Percentiles rank a stretch among this genome's conserved stretches.
These are phyloP conservation scores for Carassius carassius DNA, from an alignment of 2,113 vertebrate genomes.

Conservation along the genomic window DNA sequence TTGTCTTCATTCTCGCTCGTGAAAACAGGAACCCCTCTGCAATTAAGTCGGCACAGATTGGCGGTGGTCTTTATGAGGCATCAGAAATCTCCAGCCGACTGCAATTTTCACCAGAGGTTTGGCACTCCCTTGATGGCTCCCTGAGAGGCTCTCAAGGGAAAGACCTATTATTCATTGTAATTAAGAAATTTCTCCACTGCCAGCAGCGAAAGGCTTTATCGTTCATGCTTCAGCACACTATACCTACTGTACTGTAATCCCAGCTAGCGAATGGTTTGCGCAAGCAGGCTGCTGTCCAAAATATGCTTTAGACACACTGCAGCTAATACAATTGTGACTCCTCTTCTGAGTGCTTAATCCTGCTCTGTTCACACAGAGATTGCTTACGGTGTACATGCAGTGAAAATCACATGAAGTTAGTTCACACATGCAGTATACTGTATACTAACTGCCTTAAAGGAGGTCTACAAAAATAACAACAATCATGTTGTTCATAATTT, in stretches of 20 bases:
- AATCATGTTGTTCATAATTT: background rate
- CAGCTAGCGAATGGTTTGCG: constrained; percentile 10
- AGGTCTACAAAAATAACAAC: background rate
- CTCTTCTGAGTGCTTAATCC: constrained; percentile 20
- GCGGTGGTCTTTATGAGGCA: constrained; percentile 26
- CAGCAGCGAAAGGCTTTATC: background rate
- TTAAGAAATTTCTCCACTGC: constrained; percentile 48
- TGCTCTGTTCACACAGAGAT: background rate
- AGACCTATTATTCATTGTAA: constrained; percentile 49
- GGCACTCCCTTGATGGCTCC: constrained; percentile 28
- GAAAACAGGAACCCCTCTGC: constrained; percentile 26
- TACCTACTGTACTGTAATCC: constrained; percentile 44
- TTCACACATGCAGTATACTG: background rate
- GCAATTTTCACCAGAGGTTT: constrained; percentile 23
- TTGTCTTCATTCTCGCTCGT: constrained; percentile 1
- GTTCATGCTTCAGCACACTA: constrained; percentile 28
- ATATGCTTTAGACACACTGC: constrained; percentile 20
- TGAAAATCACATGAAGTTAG: background rate
- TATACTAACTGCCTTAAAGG: background rate
- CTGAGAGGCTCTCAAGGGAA: constrained; percentile 35
- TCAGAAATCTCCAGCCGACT: constrained; percentile 34
- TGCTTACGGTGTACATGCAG: background rate
- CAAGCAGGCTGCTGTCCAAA: background rate
- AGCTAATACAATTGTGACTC: constrained; percentile 11
- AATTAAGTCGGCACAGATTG: constrained; percentile 45